phyloP scores from a whole-genome alignment of 1,140 invertebrate species.

The Drosophila rhopaloa region DNA sequence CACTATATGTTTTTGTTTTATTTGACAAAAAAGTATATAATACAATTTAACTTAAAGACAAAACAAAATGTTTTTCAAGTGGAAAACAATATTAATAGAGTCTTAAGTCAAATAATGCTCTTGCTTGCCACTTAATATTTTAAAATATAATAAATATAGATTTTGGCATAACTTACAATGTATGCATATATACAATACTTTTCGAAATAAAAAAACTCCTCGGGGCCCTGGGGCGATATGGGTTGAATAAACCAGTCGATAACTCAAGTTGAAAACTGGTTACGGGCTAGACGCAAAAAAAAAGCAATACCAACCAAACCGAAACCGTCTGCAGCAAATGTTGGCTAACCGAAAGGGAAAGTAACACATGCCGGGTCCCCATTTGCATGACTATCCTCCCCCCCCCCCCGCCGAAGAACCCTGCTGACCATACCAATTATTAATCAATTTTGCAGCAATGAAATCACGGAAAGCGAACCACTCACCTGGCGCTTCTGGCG shows the following conservation, averaged over 20 bases:
- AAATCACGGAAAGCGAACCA: constrained; percentile 84
- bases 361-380: constrained; percentile 24
- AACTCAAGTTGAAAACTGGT: constrained; percentile 53
- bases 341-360: constrained; percentile 57
- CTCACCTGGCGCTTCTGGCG: constrained; percentile 89
- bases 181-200: background rate
- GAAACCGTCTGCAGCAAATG: constrained; percentile 26
- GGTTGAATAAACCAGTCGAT: constrained; percentile 55
- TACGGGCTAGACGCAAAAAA: constrained; percentile 25
- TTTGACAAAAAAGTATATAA: too few species aligned
- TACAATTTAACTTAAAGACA: too few species aligned
- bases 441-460: constrained; percentile 84
- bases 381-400: constrained; percentile 34
- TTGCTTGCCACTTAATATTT: background rate
- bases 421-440: constrained; percentile 4
- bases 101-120: too few species aligned
- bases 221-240: constrained; percentile 14
- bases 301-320: constrained; percentile 13
- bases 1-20: too few species aligned
- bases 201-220: constrained; percentile 16
- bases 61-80: too few species aligned
- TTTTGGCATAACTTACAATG: background rate
- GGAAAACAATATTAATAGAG: too few species aligned
- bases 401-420: constrained; percentile 1
- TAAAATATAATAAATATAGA: background rate